A percentile compares a stretch with the other conserved stretches of the same genome.
Conservation (phyloP, 1,140 invertebrate species). For the Aphelinus certus region DNA sequence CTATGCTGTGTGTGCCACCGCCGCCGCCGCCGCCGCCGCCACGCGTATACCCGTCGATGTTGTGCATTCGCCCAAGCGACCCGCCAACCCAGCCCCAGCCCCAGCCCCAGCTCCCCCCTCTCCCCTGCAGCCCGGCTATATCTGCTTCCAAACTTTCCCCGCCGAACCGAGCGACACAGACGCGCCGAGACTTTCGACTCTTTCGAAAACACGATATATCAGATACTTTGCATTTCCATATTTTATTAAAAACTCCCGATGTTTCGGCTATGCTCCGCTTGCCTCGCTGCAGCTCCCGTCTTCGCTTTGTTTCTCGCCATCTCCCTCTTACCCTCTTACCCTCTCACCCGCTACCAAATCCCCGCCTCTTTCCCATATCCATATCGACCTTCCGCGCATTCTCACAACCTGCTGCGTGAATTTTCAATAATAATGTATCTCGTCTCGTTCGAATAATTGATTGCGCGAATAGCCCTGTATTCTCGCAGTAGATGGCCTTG, state of each 20-base stretch:
- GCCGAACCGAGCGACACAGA: not conserved
- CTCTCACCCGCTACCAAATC: too few species aligned
- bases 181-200: not conserved
- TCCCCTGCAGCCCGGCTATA: not conserved
- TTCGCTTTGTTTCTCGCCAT: not conserved
- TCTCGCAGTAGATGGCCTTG: too few species aligned
- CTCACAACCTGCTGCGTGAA: too few species aligned
- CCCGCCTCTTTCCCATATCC: too few species aligned
- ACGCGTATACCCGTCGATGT: not conserved
- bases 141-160: slow-evolving; percentile 14
- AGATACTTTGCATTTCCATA: slow-evolving; percentile 20
- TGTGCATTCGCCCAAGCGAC: slow-evolving; percentile 2
- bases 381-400: too few species aligned
- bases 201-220: slow-evolving; percentile 30
- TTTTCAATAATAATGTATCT: too few species aligned
- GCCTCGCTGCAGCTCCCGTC: too few species aligned
- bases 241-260: slow-evolving; percentile 24
- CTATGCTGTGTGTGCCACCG: not conserved
- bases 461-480: too few species aligned
- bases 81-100: not conserved
- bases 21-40: too few species aligned
- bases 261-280: too few species aligned
- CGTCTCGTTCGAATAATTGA: too few species aligned
- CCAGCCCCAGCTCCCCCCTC: not conserved
- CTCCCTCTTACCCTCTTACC: not conserved